Percentiles rank a stretch among this genome's conserved stretches.
phyloP scores from a whole-genome alignment of 2,113 vertebrate species.

The Pseudonaja textilis region DNA sequence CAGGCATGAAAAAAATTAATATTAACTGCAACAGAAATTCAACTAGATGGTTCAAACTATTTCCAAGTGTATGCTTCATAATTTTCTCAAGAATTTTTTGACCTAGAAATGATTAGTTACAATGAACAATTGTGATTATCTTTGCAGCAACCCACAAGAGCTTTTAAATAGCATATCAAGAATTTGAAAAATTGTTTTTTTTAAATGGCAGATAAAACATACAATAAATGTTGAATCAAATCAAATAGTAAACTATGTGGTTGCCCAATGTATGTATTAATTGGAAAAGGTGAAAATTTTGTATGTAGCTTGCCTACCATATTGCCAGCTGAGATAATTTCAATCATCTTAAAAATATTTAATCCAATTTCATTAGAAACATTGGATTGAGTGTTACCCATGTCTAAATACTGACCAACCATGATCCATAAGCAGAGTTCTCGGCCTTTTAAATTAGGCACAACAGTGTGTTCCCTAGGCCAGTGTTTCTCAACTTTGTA shows the following conservation, averaged over 20 bases:
- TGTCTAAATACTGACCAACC: background rate
- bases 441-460: background rate
- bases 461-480: background rate
- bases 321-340: fast-evolving
- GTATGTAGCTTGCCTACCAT: conserved; percentile 9
- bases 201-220: background rate
- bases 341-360: background rate
- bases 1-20: conserved; percentile 50
- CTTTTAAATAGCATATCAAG: background rate
- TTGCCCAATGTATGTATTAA: background rate
- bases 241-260: background rate
- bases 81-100: conserved; percentile 41
- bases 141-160: conserved; percentile 5
- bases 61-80: background rate
- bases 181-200: background rate
- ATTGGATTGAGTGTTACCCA: background rate
- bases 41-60: conserved; percentile 40
- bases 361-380: background rate
- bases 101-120: conserved; percentile 23
- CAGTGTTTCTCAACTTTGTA: no score
- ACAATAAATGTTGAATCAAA: background rate
- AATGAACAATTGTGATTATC: conserved; percentile 15
- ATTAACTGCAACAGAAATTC: conserved; percentile 35
- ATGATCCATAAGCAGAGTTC: background rate
- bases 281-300: background rate